Evolutionary conservation across 1,140 invertebrate genomes (phyloP), one percentile per base, ranked within the genome.

Genomic region (Pseudobourletiella spinata): DNA sequence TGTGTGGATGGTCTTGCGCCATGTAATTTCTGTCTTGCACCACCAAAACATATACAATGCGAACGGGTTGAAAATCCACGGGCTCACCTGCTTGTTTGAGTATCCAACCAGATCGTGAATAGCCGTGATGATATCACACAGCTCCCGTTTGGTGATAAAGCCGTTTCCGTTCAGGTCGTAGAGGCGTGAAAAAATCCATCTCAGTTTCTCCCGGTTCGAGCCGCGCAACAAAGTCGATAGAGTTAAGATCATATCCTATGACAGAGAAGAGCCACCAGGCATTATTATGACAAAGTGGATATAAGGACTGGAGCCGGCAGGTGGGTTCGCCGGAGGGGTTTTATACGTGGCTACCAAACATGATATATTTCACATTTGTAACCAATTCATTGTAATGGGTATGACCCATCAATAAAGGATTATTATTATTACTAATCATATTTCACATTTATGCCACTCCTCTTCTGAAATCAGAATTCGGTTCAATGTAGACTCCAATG

Each of bases 151-250:
- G 46, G 90, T 94, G 72, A 97, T 94, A 69, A 91, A 89, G 1
- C 93, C 94, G 73, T 95, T 92, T 0, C 91, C 91, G 74, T 96
- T 95, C 43, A 94, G 84, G 74, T 97, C 93, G 76, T 97, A 97
- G 28, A 97, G 77, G 71, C 91, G 88, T 2, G 59, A 70, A 78
- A 96, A 97, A 18, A 91, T 92, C 91, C 93, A 92, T 69, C 89
- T 83, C 24, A 96, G 79, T 69, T 92, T 86, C 75, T 97, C 93
- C 73, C 95, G 92, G 39, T 93, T 85, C 0, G 88, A 92, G 3
- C 93, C 94, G 18, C 91, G 80, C 18, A 92, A 79, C 16, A 94
- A 77, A 1, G 91, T 93, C 2, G 92, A 95, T 44, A 97, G 77
- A 6, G 91, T 93, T 70, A 92, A 85, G 63, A 94, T 77, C 67